phyloP scores from a whole-genome alignment of 2,888 invertebrate species.

The Cremastinae sp. region DNA sequence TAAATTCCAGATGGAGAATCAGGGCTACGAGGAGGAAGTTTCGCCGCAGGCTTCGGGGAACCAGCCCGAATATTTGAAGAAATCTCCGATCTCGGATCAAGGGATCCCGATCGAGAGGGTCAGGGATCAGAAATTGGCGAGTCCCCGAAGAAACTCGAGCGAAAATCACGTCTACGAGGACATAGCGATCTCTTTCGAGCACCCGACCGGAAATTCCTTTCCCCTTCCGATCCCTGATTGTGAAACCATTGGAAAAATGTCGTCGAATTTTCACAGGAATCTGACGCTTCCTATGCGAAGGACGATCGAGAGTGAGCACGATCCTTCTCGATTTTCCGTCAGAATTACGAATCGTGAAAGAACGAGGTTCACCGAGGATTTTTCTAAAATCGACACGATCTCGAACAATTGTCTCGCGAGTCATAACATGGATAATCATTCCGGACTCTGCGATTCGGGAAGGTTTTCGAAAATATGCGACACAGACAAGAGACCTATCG shows the following conservation, averaged over 20 bases:
- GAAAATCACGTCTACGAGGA: constrained; percentile 76
- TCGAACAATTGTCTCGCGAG: too few species aligned
- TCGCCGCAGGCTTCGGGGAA: constrained; percentile 49
- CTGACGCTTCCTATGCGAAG: constrained; percentile 73
- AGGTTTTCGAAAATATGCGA: too few species aligned
- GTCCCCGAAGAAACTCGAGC: constrained; percentile 4
- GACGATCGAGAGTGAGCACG: constrained; percentile 50
- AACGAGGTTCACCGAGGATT: constrained; percentile 36
- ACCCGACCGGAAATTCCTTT: constrained; percentile 17
- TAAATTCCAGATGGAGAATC: constrained; percentile 76
- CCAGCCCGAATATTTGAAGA: constrained; percentile 20
- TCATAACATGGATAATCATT: constrained; percentile 14
- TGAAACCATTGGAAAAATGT: constrained; percentile 1
- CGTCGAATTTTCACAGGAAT: constrained; percentile 68
- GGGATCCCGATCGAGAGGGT: constrained; percentile 3
- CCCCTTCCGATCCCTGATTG: constrained; percentile 19
- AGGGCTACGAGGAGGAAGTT: constrained; percentile 77
- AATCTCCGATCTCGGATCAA: background rate
- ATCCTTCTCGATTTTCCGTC: constrained; percentile 68
- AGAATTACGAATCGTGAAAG: constrained; percentile 70
- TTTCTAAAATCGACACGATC: too few species aligned
- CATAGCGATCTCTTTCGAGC: constrained; percentile 62
- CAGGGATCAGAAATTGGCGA: constrained; percentile 26
- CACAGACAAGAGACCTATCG: too few species aligned
- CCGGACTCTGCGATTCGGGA: too few species aligned